Evolutionary conservation across 2,888 invertebrate genomes (phyloP), one percentile per base, ranked within the genome.

Genomic region (Stenotaenia linearis): DNA sequence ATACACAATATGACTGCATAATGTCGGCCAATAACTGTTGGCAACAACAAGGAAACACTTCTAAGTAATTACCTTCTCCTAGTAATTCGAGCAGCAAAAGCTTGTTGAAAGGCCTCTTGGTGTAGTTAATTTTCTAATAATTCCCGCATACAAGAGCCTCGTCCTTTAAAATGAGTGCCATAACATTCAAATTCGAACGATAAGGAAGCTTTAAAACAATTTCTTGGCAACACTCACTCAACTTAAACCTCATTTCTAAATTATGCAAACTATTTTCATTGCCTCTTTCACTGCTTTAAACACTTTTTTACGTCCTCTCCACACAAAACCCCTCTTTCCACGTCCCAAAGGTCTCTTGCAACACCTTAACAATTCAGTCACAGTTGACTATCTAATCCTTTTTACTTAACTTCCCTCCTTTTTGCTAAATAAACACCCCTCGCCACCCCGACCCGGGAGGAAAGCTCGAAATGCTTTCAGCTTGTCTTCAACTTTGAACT

Each of bases 191-290:
- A 69, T 69, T 69, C 69, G 25, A 69, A 69, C 69, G 69, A 69
- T 69, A 69, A 69, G 28, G 69, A 69, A 69, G 69, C 69, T 69
- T 28, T 69, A 69, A 69, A 69, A 69, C 69, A 69, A 69, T 69
- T 69, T 69, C 69, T 69, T 69, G 69, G 69, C 69, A 69, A 56
- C 45, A 69, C 25, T 69, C 69, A 28, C 69, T 69, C 69, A 69
- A 69, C 69, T 69, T 69, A 69, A 69, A 69, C 10, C 69, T n/a
- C 69, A 69, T 69, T 69, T 69, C 69, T 25, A 69, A 69, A 69
- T 69, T 69, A 69, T 69, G 69, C 69, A 69, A 69, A 69, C 69
- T 69, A 69, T 69, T 69, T 69, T 69, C 69, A 69, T 69, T 69
- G 69, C 69, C 69, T 28, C 69, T 69, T 69, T 69, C 15, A 69